Evolutionary conservation across 2,797 vertebrate species (phyloP), one percentile per base, ranked within the genome.

Genomic region (Sphenodon punctatus): DNA sequence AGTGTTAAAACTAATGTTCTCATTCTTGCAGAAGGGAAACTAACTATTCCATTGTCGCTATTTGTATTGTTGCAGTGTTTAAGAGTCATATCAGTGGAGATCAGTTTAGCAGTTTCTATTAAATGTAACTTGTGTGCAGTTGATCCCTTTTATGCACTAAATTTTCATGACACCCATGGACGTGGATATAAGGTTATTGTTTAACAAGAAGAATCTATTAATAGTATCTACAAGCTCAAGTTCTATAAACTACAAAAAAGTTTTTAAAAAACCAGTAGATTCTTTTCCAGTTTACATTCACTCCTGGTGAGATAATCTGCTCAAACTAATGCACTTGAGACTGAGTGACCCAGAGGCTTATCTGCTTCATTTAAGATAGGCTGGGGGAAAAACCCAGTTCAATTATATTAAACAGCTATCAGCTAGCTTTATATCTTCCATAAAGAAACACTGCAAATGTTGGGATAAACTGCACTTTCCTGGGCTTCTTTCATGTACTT

Each of bases 271-370:
- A 64, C 25, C 19, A 5, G 10, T 55, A 1, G 22, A 49, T 49
- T 75, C 78, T 10, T 76, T 2, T 15, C 75, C 45, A 14, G 56
- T n/a, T 64, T 19, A 69, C 10, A 2, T 64, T 23, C 51, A 48
- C 60, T 55, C 7, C 45, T 30, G 61, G 48, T 1, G 15, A 78
- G 25, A n/a, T 58, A 77, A 38, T n/a, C 25, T 48, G 49, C 16
- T 58, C 2, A 17, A 16, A 38, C 74, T 3, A 3, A 1, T 42
- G 4, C 32, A 20, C 42, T 55, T 59, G 56, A 79, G 4, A 1
- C 0, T 6, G 38, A 22, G 5, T 4, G 36, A 20, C 39, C 65
- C 1, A 1, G 8, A n/a, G 16, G 10, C 4, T 20, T 55, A 23
- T 5, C 65, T 88, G 56, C 4, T 20, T 3, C 25, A 1, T 0